Conservation (phyloP, 2,113 vertebrate species). For the Ailurus styani region DNA sequence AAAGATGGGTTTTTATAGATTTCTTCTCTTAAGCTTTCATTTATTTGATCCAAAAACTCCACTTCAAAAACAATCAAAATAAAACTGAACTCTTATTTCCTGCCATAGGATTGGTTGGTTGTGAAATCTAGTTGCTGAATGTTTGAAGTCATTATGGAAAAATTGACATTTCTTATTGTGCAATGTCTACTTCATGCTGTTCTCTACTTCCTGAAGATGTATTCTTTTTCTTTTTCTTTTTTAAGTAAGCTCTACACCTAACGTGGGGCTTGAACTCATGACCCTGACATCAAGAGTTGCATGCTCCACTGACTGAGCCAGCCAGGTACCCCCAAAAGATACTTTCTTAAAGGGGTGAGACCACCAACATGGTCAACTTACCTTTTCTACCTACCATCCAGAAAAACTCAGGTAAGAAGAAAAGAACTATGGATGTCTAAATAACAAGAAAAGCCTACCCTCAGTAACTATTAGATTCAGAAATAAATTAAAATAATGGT, state of each 20-base stretch:
- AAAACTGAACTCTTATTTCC: constrained; percentile 1
- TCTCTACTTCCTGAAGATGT: background rate
- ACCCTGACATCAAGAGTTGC: background rate
- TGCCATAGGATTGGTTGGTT: background rate
- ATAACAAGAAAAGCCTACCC: background rate
- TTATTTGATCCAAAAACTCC: background rate
- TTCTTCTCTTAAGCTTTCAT: constrained; percentile 11
- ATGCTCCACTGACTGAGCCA: background rate
- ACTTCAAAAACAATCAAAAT: constrained; percentile 9
- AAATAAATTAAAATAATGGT: background rate
- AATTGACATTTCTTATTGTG: background rate
- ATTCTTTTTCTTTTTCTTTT: background rate
- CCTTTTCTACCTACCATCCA: background rate
- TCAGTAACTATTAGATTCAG: background rate
- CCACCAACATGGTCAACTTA: background rate
- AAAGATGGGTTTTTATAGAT: background rate
- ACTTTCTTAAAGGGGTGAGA: background rate
- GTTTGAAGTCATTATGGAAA: constrained; percentile 4
- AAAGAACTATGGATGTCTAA: background rate
- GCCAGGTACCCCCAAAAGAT: background rate
- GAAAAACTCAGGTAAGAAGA: background rate
- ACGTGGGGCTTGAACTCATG: background rate
- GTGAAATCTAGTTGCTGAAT: background rate
- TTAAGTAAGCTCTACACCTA: background rate
- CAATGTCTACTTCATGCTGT: background rate